Conservation (phyloP, 2,113 vertebrate species). For the Bufo bufo region DNA sequence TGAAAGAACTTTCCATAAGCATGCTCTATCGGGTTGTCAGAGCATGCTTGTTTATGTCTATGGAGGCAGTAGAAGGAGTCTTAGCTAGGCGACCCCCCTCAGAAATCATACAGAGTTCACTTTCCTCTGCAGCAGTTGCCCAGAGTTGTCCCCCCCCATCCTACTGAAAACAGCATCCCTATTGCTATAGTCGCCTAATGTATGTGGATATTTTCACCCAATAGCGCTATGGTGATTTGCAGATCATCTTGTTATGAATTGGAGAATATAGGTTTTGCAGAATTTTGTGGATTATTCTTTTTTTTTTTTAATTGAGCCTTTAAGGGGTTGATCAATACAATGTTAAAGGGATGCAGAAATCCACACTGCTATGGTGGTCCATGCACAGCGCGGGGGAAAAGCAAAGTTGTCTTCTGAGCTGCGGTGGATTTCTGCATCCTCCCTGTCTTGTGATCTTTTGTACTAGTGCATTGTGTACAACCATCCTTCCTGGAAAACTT, state of each 20-base stretch:
- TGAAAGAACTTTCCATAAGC: background rate
- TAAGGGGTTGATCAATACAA: conserved; percentile 83
- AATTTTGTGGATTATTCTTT: background rate
- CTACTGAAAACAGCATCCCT: no score
- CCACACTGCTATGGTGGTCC: conserved; percentile 70
- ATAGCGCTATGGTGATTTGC: background rate
- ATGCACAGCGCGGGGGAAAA: background rate
- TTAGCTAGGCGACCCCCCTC: no score
- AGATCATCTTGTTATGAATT: conserved; percentile 7
- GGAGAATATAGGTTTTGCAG: background rate
- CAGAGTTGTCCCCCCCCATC: background rate
- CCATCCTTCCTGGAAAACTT: conserved; percentile 74
- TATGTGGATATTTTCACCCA: no score
- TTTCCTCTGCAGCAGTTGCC: background rate
- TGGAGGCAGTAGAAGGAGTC: background rate
- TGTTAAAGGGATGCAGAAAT: conserved; percentile 79
- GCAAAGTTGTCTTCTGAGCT: conserved; percentile 10
- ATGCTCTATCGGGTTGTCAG: background rate
- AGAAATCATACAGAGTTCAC: no score
- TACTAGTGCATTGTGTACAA: conserved; percentile 82
- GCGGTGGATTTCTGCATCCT: conserved; percentile 85
- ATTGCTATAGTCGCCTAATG: no score
- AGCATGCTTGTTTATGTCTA: background rate
- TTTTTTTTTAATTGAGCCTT: conserved; percentile 30
- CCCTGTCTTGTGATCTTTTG: conserved; percentile 78